Evolutionary conservation across 2,888 invertebrate genomes (phyloP).

Genomic region (Cyclophora albipunctata): DNA sequence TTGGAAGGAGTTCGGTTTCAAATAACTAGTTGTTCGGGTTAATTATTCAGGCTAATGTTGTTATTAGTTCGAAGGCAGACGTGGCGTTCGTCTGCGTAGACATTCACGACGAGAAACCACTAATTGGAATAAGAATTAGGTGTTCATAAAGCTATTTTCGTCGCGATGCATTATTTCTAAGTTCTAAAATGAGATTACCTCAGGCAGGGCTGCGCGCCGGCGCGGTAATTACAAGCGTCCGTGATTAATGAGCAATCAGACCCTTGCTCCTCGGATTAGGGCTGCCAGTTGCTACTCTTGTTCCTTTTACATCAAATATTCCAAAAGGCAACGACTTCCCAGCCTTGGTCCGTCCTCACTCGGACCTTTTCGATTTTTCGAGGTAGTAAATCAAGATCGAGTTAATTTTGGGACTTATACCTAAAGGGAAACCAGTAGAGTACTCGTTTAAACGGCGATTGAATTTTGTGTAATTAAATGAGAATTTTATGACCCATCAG

Average conservation of each 20-base stretch:
- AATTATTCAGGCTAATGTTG: too few relatives aligned
- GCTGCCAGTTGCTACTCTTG: slow-evolving; percentile 34
- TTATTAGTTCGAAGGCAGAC: too few relatives aligned
- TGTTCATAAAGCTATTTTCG: slow-evolving; percentile 26
- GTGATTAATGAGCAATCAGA: slow-evolving; percentile 71
- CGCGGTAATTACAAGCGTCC: slow-evolving; percentile 60
- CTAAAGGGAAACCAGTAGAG: slow-evolving; percentile 2
- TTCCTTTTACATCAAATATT: slow-evolving; percentile 30
- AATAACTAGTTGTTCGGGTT: too few relatives aligned
- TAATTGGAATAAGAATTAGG: slow-evolving; percentile 13
- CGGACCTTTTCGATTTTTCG: slow-evolving; percentile 24
- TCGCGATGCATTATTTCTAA: slow-evolving; percentile 48
- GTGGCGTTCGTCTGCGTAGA: neutral
- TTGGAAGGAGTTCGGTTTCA: too few relatives aligned
- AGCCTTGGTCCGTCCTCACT: slow-evolving; percentile 8
- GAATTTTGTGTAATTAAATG: slow-evolving; percentile 8
- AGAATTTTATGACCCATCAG: slow-evolving; percentile 4
- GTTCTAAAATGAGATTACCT: slow-evolving; percentile 61
- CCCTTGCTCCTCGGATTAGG: slow-evolving; percentile 41
- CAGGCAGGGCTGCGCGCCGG: slow-evolving; percentile 39
- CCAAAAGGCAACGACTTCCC: slow-evolving; percentile 19
- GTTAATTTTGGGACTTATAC: slow-evolving; percentile 22
- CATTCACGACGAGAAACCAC: slow-evolving; percentile 1
- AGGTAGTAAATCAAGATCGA: slow-evolving; percentile 30
- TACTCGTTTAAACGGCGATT: slow-evolving; percentile 8